Conservation (phyloP, 2,888 invertebrate species). For the Drosophila diplacantha region DNA sequence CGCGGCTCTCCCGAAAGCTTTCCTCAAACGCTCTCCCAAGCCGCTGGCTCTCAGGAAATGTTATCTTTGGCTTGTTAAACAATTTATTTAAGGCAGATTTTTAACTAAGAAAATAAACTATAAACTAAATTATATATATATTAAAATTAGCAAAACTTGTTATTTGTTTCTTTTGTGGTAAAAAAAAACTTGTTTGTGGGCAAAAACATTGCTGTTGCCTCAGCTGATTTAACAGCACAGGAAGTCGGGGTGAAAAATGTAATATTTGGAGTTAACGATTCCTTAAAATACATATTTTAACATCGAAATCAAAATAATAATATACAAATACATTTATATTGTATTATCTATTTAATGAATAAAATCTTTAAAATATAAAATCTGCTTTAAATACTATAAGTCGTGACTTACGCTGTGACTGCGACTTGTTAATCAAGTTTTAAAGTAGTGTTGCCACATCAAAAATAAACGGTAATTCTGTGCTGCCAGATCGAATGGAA, state of each 20-base stretch:
- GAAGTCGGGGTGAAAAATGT: background rate
- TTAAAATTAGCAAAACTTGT: background rate
- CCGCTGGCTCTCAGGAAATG: background rate
- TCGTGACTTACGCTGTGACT: background rate
- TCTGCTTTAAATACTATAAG: background rate
- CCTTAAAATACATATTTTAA: background rate
- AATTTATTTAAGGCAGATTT: background rate
- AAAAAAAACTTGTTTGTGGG: too few species aligned
- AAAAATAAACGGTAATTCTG: background rate
- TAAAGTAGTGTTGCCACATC: background rate
- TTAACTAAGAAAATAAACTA: too few species aligned
- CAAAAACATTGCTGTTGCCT: too few species aligned
- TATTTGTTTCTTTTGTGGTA: too few species aligned
- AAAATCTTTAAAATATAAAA: background rate
- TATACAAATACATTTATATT: background rate
- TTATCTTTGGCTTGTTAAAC: background rate
- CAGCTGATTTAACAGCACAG: conserved; percentile 9
- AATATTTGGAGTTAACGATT: background rate
- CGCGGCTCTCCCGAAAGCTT: conserved; percentile 17
- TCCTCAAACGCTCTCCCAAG: conserved; percentile 7
- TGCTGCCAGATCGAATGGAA: background rate
- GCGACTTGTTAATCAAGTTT: background rate
- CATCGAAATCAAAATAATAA: too few species aligned
- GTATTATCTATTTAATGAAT: background rate
- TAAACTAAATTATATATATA: too few species aligned